Evolutionary conservation across 64 coral and sea anemone genomes (phyloP).

Genomic region (Acropora tenuis): DNA sequence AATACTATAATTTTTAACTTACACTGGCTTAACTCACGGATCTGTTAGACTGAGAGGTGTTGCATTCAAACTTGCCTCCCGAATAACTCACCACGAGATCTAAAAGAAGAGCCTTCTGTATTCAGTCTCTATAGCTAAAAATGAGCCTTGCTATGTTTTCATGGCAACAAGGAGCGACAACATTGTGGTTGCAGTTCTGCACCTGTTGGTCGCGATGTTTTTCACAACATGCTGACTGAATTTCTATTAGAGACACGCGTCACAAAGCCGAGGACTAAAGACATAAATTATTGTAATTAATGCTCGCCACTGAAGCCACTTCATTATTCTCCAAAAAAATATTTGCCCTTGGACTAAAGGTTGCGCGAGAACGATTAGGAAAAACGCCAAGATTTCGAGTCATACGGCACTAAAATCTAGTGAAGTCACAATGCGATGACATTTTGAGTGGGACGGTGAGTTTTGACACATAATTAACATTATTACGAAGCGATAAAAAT

Average conservation of each 20-base stretch:
- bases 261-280: conserved; percentile 1
- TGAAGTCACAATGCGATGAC: not conserved
- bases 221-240: conserved; percentile 4
- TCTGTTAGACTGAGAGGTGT: not conserved
- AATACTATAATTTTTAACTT: too few species aligned
- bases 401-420: not conserved
- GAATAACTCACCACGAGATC: not conserved
- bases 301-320: not conserved
- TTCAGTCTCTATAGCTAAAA: not conserved
- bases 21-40: too few species aligned
- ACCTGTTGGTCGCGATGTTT: conserved; percentile 20
- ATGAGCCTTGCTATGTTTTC: not conserved
- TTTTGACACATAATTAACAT: not conserved
- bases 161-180: conserved; percentile 16
- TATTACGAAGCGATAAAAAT: not conserved
- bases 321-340: not conserved
- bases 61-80: not conserved
- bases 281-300: conserved; percentile 26
- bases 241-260: not conserved
- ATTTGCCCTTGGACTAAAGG: not conserved
- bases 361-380: not conserved
- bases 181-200: not conserved
- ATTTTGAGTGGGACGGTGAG: not conserved
- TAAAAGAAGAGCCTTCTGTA: not conserved
- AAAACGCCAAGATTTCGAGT: not conserved